Evolutionary conservation across 2,113 vertebrate species (phyloP), one percentile per base, ranked within the genome.

Genomic region (Pluvialis apricaria): DNA sequence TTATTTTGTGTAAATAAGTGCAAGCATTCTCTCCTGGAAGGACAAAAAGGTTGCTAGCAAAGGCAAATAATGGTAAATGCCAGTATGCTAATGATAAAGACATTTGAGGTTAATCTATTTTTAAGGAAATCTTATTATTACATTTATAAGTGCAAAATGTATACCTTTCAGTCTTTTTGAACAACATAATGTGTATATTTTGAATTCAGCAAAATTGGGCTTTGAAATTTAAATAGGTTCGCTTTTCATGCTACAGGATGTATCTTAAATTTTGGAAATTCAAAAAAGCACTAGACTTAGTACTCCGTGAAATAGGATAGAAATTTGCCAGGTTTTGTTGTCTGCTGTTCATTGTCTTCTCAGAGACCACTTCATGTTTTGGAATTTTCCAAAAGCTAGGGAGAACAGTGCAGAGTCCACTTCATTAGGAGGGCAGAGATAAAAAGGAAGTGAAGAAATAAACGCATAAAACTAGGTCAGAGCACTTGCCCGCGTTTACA

Each of bases 1-100:
- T 72, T 98, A 96, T 98, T 98, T 98, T 98, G 97, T 98, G 98
- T 98, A 98, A 98, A 98, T 97, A 98, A 97, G 95, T 20, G 78
- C 64, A 91, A 77, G 76, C 34, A 10, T 82, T 94, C 51, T 72
- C 72, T 32, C 51, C 68, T 92, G 88, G 82, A 98, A 98, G 97
- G 97, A 94, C 97, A 97, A 75, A 96, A 92, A 92, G 97, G 95
- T 96, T 97, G 90, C 21, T 64, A 60, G 62, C 55, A 89, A 90
- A 88, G 75, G 73, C 61, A 94, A 89, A 81, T 78, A 87, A 77
- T 94, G 92, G 89, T 91, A 97, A 97, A 93, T 81, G 73, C 66
- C 71, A 49, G 77, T 31, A 60, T 57, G 47, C 14, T 84, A 55
- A 47, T 18, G 32, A 55, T 38, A 68, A 79, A 72, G 84, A 83